Percentiles rank a stretch among this genome's conserved stretches.
Evolutionary conservation across 2,113 vertebrate species (phyloP).

Genomic region (Gallinago undulata): DNA sequence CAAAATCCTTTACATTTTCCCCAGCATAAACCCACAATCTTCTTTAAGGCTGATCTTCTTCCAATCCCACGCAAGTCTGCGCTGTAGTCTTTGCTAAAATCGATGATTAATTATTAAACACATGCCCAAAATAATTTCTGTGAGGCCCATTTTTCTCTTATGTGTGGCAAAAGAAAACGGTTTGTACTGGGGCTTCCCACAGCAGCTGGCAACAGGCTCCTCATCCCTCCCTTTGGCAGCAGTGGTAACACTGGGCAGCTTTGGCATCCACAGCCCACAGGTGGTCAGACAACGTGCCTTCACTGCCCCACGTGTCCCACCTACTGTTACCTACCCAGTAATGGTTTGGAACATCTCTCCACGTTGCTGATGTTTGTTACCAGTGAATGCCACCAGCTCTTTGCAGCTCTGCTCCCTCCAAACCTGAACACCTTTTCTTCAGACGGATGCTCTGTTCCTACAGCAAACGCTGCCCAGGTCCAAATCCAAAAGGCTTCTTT

Average conservation of each 20-base stretch:
- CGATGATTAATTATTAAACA: slow-evolving; percentile 39
- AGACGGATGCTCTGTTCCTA: background rate
- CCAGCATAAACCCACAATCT: slow-evolving; percentile 60
- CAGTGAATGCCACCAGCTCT: background rate
- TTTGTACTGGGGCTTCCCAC: background rate
- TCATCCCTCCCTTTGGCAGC: background rate
- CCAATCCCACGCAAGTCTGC: slow-evolving; percentile 41
- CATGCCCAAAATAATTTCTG: slow-evolving; percentile 17
- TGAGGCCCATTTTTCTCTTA: background rate
- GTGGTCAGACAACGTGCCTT: background rate
- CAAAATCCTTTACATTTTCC: slow-evolving; percentile 59
- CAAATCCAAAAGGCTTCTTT: background rate
- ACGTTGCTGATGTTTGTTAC: background rate
- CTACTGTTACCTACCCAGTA: background rate
- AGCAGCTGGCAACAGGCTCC: background rate
- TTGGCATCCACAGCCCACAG: background rate
- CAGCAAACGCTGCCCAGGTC: background rate
- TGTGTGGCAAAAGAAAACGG: background rate
- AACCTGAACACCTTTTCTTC: background rate
- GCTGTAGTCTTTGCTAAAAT: slow-evolving; percentile 44
- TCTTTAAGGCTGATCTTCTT: slow-evolving; percentile 62
- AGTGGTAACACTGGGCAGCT: background rate
- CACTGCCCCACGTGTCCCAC: fast-evolving
- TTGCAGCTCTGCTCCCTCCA: background rate
- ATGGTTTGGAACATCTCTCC: background rate